Percentiles rank a stretch among this genome's conserved stretches.
These are phyloP conservation scores for Hetaerina titia DNA, from an alignment of 2,888 invertebrate species.

Conservation along the genomic window DNA sequence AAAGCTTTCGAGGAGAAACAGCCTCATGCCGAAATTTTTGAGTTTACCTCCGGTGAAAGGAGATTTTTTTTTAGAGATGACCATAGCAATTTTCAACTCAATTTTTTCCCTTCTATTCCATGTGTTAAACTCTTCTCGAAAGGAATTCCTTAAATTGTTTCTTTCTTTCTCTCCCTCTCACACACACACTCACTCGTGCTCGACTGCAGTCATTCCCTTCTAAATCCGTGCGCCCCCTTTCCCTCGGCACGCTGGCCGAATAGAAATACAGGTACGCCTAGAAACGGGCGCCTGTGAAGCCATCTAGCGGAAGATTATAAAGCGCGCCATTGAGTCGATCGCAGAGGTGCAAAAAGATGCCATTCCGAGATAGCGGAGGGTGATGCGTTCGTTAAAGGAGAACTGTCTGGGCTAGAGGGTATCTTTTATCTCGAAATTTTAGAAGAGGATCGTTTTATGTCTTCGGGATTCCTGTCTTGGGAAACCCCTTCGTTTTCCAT, in stretches of 20 bases:
- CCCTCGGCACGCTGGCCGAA: no score
- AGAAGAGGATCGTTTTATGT: slow-evolving; percentile 21
- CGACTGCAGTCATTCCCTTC: no score
- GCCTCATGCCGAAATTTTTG: not conserved
- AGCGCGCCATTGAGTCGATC: not conserved
- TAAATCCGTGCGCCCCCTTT: no score
- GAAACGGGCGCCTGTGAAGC: not conserved
- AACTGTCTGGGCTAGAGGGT: slow-evolving; percentile 7
- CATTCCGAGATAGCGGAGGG: not conserved
- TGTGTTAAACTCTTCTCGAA: not conserved
- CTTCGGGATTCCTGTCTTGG: not conserved
- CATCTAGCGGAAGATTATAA: slow-evolving; percentile 11
- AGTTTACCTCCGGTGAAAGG: not conserved
- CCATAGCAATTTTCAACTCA: slow-evolving; percentile 9
- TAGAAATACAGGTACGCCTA: no score
- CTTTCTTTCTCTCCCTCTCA: not conserved
- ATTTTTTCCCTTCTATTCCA: not conserved
- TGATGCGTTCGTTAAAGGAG: not conserved
- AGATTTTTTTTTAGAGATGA: not conserved
- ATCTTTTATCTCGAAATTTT: not conserved
- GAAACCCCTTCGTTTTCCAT: not conserved
- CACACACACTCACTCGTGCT: no score
- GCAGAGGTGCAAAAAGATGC: slow-evolving; percentile 25
- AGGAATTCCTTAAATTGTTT: not conserved
- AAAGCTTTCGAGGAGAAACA: not conserved